phyloP scores from a whole-genome alignment of 1,140 invertebrate species.

The Zaprionus camerounensis region DNA sequence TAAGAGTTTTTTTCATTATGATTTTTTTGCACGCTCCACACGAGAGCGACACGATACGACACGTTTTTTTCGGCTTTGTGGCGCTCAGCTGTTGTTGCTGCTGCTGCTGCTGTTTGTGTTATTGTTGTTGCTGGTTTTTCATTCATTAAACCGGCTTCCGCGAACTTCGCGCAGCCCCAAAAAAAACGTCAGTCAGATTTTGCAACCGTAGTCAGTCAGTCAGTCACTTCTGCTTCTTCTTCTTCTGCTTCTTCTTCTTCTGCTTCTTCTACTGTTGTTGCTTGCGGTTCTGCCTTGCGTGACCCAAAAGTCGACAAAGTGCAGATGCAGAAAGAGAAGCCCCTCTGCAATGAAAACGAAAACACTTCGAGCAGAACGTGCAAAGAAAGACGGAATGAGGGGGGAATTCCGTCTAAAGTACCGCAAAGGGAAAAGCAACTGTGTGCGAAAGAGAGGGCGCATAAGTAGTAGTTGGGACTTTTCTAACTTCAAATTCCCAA shows the following conservation, averaged over 20 bases:
- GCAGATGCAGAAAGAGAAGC: conserved; percentile 13
- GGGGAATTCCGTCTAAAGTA: conserved; percentile 69
- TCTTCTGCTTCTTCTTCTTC: not conserved
- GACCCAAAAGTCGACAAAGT: conserved; percentile 67
- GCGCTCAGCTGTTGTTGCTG: conserved; percentile 68
- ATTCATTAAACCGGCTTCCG: conserved; percentile 82
- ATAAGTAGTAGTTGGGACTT: not conserved
- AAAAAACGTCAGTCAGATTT: conserved; percentile 6
- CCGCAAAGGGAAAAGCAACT: conserved; percentile 32
- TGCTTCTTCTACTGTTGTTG: conserved; percentile 24
- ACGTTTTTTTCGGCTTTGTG: conserved; percentile 63
- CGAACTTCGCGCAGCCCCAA: conserved; percentile 57
- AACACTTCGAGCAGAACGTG: conserved; percentile 61
- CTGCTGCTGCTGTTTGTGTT: conserved; percentile 45
- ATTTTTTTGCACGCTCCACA: conserved; percentile 67
- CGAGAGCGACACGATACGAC: conserved; percentile 49
- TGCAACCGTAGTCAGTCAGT: conserved; percentile 43
- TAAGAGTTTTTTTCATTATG: conserved; percentile 66
- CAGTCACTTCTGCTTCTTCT: not conserved
- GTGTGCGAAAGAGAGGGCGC: conserved; percentile 11
- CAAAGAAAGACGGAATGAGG: conserved; percentile 28
- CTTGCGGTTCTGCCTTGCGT: conserved; percentile 66
- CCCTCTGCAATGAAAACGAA: conserved; percentile 44
- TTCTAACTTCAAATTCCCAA: conserved; percentile 60
- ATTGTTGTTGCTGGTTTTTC: conserved; percentile 63